Base-by-base conservation (phyloP, 2,797 vertebrate genomes). In the Sebastes cheni region DNA sequence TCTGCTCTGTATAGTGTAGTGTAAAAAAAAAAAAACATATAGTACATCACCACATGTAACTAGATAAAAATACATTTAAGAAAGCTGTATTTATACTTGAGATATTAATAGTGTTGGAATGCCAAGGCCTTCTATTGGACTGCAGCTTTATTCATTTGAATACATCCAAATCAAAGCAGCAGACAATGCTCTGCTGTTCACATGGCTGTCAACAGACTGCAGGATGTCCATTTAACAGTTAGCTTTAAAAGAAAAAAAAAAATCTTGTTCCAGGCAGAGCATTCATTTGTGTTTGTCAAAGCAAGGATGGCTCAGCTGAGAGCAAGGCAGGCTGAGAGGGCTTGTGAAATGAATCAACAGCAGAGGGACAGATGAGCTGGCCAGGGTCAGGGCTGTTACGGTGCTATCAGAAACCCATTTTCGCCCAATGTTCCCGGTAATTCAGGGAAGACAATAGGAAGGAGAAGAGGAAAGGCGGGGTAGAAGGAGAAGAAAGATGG, bases 391-490 rank as follows among this genome's bases (percentile, higher is more conserved):
- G 82, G 74, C 75, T 70, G 77, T 50, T 86, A 79, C 50, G 1
- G 91, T 76, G 84, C 87, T 86, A 91, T 87, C 87, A 93, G 72
- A 94, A 93, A 92, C 77, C 87, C 71, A 93, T 93, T 95, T 94
- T 89, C 82, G 11, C 79, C 67, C 71, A 84, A 58, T 75, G 80
- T 83, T 86, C 64, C 55, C 9, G 8, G 86, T 90, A 85, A 89
- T 85, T 67, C 72, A 22, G 52, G 70, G 50, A 84, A 87, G 84
- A 91, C 76, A 79, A 85, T 16, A 55, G 22, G 27, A 67, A 42
- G 50, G n/a, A 16, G 54, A 30, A 73, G 54, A 64, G 25, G 10
- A 9, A 32, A 22, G 30, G 52, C n/a, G 54, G 68, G 5, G 59
- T 6, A 18, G 29, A 55, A 62, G 11, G 2, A 69, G 59, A 86